A percentile compares a stretch with the other conserved stretches of the same genome.
phyloP scores from a whole-genome alignment of 2,888 invertebrate species.

The Julus scandinavius region DNA sequence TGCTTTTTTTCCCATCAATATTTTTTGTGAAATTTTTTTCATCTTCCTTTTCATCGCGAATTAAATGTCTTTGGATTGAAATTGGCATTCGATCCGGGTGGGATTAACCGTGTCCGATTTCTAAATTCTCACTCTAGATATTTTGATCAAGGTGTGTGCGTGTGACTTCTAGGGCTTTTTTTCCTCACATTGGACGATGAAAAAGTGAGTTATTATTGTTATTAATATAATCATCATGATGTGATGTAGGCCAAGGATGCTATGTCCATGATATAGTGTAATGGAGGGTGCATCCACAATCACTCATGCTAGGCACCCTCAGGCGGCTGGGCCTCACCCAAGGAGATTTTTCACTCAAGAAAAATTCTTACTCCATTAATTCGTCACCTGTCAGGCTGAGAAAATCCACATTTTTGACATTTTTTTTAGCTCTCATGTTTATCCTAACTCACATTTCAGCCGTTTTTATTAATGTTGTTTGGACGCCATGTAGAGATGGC shows the following conservation, averaged over 20 bases:
- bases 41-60: neutral
- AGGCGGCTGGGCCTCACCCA: neutral
- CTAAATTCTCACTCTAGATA: neutral
- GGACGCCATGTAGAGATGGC: too few species aligned
- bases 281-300: neutral
- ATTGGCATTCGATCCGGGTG: neutral
- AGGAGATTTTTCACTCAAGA: neutral
- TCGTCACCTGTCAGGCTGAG: neutral
- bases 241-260: neutral
- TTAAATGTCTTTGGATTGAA: neutral
- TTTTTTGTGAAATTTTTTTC: neutral
- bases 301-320: neutral
- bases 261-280: neutral
- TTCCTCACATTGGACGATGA: neutral
- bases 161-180: neutral
- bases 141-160: neutral
- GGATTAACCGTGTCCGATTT: slow-evolving; percentile 3
- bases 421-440: neutral
- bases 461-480: too few species aligned
- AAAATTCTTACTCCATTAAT: neutral
- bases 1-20: neutral
- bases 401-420: neutral
- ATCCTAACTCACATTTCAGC: neutral
- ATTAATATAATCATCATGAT: neutral
- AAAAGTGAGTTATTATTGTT: neutral